Evolutionary conservation across 1,140 invertebrate species (phyloP), one percentile per base, ranked within the genome.

Genomic region (Grapholita molesta): DNA sequence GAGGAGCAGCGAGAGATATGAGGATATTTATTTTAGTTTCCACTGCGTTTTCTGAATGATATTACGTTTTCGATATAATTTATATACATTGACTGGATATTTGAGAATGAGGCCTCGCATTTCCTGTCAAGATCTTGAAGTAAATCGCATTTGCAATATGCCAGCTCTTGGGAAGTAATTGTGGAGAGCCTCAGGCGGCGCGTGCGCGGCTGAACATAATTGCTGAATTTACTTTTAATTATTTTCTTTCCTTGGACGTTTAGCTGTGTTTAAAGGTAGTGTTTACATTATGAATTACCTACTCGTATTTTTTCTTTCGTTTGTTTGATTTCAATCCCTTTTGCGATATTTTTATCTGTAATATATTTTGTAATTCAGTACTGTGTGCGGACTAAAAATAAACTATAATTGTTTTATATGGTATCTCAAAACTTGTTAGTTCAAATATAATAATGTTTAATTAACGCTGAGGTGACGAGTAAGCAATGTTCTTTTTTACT

Each of bases 141-240:
- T 48, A 18, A 42, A 48, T 48, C 21, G 18, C 38, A 7, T 42
- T 42, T 48, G 42, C 42, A 48, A 48, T 48, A 48, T 48, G 15
- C 42, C 38, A 48, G 15, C 42, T 57, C 53, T 25, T 25, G 53
- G 23, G 24, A 61, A 61, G 25, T 61, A 61, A 61, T 61, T 61
- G 55, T 61, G 66, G 48, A 76, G 66, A 35, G 73, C 76, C 68
- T 15, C 68, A 30, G 71, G 76, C 76, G 68, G 64, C 77, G 74
- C 78, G 80, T 74, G 80, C 77, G 77, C 69, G 67, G 35, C 65
- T 69, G 69, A 71, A 72, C 67, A 70, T 80, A 76, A 81, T 81
- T 79, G 72, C 69, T 75, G 77, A 77, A 77, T 74, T 73, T 70
- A 64, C 66, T 68, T 57, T 64, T 67, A 57, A 61, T 28, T 28